Base-by-base conservation (phyloP, 2,888 invertebrate species). In the Adelognathus sp. region DNA sequence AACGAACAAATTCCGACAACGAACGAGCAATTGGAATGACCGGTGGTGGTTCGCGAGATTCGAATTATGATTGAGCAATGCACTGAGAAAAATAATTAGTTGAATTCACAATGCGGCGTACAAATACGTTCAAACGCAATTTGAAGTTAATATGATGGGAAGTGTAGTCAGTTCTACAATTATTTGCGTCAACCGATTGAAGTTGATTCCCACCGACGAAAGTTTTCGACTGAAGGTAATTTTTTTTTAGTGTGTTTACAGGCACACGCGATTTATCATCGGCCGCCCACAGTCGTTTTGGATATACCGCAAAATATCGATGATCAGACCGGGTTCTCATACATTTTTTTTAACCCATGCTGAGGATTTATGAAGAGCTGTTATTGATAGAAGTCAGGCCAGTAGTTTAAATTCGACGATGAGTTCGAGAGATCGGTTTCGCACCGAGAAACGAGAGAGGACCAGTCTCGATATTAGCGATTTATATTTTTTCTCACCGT, bases 401-500 rank as follows among this genome's bases (percentile, higher is more conserved):
- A 29, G 18, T 27, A 3, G 16, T 66, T 11, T 3, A 31, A 44
- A 16, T 52, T 46, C 11, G 27, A 5, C 18, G 14, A 4, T 33
- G 33, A 33, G 24, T 52, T 27, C 36, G 46, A 64, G 64, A 66
- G 66, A 73, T 50, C 24, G 41, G 77, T 74, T 80, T 80, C 83
- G 83, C 84, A 88, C 87, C 86, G 84, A 85, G 84, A 85, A 81
- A 84, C 85, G 81, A 54, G 77, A n/a, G n/a, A 84, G 86, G 86
- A 87, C 79, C 82, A 81, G 82, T 84, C 83, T 85, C 86, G 83
- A 85, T 84, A n/a, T n/a, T n/a, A 74, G 79, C 54, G 79, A 61
- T 78, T 76, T 29, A 39, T 67, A 56, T 71, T 63, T 33, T 54
- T 67, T 36, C 50, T 56, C 72, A 14, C 39, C 46, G 41, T 67